Percentiles rank a stretch among this genome's conserved stretches.
These are phyloP conservation scores for Eurypyga helias DNA, from an alignment of 2,113 vertebrate species.

Conservation along the genomic window DNA sequence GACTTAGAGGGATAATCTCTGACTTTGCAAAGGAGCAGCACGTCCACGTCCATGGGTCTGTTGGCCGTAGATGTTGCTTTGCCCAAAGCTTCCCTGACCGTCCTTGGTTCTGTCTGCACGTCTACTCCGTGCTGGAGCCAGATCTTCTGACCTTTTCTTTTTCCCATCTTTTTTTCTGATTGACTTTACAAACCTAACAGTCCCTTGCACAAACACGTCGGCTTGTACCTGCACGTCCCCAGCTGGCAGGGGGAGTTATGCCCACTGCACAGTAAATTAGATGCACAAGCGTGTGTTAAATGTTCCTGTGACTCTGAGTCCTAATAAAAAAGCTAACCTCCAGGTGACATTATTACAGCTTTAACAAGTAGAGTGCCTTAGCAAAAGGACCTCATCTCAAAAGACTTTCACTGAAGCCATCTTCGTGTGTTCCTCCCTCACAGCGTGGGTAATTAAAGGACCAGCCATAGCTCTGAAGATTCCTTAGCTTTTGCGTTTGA, in stretches of 20 bases:
- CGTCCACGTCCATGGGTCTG: accelerated
- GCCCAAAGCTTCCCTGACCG: neutral
- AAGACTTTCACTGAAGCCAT: slow-evolving; percentile 40
- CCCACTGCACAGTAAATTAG: neutral
- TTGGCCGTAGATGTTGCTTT: neutral
- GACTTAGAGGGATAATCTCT: neutral
- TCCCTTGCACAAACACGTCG: neutral
- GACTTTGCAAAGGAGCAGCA: neutral
- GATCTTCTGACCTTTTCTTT: neutral
- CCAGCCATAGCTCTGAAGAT: slow-evolving; percentile 28
- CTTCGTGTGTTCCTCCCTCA: slow-evolving; percentile 3
- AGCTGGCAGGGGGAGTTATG: neutral
- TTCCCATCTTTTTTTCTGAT: neutral
- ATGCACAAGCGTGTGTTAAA: neutral
- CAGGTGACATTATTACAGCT: slow-evolving; percentile 16
- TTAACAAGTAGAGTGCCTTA: neutral
- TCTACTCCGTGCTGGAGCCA: neutral
- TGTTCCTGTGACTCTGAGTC: neutral
- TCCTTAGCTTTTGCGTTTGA: slow-evolving; percentile 6
- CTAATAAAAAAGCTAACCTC: neutral
- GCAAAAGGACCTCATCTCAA: slow-evolving; percentile 22
- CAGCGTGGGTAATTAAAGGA: slow-evolving; percentile 55
- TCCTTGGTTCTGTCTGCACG: neutral
- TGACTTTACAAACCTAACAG: neutral
- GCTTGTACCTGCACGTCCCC: neutral